phyloP scores from a whole-genome alignment of 2,888 invertebrate species.

The Drosophila longiperda region DNA sequence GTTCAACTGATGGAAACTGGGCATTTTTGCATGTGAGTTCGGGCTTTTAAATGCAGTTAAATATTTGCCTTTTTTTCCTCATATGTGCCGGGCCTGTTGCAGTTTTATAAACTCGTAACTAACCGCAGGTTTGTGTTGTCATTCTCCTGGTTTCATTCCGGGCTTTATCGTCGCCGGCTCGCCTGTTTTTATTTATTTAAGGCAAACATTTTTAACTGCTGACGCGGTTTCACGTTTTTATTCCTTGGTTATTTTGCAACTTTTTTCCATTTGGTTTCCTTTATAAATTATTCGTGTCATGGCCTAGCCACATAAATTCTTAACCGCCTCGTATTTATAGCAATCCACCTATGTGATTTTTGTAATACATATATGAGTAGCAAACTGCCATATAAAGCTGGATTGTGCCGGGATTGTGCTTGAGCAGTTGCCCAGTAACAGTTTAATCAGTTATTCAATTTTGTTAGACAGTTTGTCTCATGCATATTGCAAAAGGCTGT shows the following conservation, averaged over 20 bases:
- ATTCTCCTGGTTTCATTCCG: conserved; percentile 35
- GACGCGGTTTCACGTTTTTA: conserved; percentile 63
- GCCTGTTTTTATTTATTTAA: conserved; percentile 62
- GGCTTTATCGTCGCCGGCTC: conserved; percentile 42
- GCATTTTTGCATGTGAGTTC: conserved; percentile 31
- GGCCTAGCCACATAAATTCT: conserved; percentile 73
- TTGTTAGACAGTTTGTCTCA: conserved; percentile 74
- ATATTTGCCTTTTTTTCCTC: conserved; percentile 60
- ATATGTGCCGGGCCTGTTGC: conserved; percentile 43
- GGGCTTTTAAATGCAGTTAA: conserved; percentile 69
- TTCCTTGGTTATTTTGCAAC: conserved; percentile 22
- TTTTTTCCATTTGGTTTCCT: conserved; percentile 23
- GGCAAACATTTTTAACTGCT: conserved; percentile 74
- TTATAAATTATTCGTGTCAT: conserved; percentile 75
- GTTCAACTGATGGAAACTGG: conserved; percentile 15
- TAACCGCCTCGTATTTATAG: conserved; percentile 71
- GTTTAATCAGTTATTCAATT: conserved; percentile 78
- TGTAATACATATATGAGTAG: conserved; percentile 23
- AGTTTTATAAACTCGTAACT: conserved; percentile 76
- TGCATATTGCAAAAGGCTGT: conserved; percentile 64
- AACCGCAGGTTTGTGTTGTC: conserved; percentile 75
- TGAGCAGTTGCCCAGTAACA: conserved; percentile 43
- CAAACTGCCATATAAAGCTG: conserved; percentile 8
- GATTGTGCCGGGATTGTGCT: neutral
- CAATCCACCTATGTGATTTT: conserved; percentile 51